These are phyloP conservation scores for Papilio polytes DNA, from an alignment of 1,140 invertebrate genomes.

Conservation along the genomic window DNA sequence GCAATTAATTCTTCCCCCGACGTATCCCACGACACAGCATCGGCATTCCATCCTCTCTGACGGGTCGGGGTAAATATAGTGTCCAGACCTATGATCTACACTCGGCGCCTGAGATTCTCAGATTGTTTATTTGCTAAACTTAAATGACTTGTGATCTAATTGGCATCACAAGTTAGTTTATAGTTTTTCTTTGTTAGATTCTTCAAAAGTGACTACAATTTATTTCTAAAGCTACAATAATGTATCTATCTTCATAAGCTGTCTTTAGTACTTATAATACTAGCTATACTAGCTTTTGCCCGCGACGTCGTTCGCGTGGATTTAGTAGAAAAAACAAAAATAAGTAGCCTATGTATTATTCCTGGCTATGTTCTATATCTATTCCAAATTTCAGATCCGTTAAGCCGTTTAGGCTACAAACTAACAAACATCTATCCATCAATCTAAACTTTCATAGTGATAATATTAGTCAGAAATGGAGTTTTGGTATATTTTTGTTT, in stretches of 20 bases:
- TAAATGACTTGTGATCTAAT: not conserved
- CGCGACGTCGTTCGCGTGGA: too few relatives aligned
- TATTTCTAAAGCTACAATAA: not conserved
- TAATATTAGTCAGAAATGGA: too few relatives aligned
- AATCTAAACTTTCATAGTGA: too few relatives aligned
- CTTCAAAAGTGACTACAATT: not conserved
- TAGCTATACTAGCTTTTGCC: too few relatives aligned
- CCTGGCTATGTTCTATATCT: too few relatives aligned
- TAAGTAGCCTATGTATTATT: too few relatives aligned
- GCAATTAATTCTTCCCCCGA: not conserved
- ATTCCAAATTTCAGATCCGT: too few relatives aligned
- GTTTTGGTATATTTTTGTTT: too few relatives aligned
- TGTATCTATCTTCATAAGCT: not conserved
- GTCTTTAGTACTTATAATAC: too few relatives aligned
- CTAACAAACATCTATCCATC: too few relatives aligned
- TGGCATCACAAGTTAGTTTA: not conserved
- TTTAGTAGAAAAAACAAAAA: too few relatives aligned
- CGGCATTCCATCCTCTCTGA: not conserved
- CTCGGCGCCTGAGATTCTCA: constrained; percentile 9
- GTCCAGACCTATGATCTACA: not conserved
- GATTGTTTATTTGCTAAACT: not conserved
- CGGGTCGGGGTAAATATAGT: constrained; percentile 2
- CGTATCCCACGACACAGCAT: constrained; percentile 2
- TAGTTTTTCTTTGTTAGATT: not conserved
- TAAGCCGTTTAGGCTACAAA: too few relatives aligned